Evolutionary conservation across 2,797 vertebrate species (phyloP).

Genomic region (Bovichtus diacanthus): DNA sequence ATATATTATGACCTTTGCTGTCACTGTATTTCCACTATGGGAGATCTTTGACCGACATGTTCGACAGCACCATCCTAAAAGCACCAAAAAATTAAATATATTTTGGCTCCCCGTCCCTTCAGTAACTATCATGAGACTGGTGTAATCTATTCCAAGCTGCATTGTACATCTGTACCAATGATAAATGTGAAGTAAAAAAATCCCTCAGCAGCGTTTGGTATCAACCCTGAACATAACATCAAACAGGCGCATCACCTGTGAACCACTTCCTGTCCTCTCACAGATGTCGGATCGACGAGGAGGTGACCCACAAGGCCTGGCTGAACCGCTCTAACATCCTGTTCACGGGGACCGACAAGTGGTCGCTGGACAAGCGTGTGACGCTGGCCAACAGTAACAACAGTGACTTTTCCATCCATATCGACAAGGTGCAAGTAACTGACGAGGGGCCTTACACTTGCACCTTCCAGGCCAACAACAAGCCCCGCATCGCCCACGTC

Average conservation of each 20-base stretch:
- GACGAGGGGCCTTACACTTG: constrained; percentile 94
- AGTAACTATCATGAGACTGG: neutral
- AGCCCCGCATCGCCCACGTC: constrained; percentile 90
- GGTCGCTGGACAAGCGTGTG: constrained; percentile 92
- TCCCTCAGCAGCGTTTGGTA: neutral
- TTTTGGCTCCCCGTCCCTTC: neutral
- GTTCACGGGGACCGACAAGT: constrained; percentile 92
- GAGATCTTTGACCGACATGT: neutral
- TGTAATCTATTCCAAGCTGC: neutral
- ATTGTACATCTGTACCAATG: neutral
- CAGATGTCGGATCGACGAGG: constrained; percentile 92
- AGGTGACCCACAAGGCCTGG: constrained; percentile 94
- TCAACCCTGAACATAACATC: neutral
- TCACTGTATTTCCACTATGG: constrained; percentile 8
- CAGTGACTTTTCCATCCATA: constrained; percentile 92
- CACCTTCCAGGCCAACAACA: constrained; percentile 93
- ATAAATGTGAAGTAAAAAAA: constrained; percentile 4
- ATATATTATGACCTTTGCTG: constrained; percentile 23
- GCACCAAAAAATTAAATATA: constrained; percentile 7
- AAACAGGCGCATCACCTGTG: neutral
- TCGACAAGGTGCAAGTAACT: constrained; percentile 87
- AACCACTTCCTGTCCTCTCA: neutral
- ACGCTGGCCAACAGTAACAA: constrained; percentile 89
- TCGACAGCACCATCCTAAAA: neutral
- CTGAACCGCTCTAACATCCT: constrained; percentile 95